Conservation (phyloP, 2,888 invertebrate genomes). For the Agonopterix alstromeriana region DNA sequence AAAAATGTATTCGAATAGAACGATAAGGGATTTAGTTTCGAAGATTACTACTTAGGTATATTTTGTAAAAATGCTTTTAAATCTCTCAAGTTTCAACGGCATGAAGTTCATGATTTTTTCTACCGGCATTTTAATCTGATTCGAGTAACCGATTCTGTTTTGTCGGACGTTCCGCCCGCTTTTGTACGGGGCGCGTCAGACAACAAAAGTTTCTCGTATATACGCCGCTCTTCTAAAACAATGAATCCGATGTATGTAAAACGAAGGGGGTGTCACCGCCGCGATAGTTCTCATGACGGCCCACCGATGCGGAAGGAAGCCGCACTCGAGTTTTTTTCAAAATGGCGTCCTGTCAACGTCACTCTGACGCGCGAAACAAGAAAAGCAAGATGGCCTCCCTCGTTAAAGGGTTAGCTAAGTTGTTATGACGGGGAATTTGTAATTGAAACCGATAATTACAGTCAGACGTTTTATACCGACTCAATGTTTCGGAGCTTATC, state of each 20-base stretch:
- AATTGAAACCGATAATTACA: slow-evolving; percentile 22
- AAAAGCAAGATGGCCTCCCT: slow-evolving; percentile 62
- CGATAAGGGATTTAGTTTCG: too few relatives aligned
- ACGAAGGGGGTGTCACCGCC: slow-evolving; percentile 66
- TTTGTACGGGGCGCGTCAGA: slow-evolving; percentile 44
- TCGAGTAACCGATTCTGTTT: background rate
- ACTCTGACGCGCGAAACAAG: slow-evolving; percentile 55
- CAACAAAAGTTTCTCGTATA: slow-evolving; percentile 65
- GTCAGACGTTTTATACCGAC: background rate
- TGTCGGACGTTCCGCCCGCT: slow-evolving; percentile 29
- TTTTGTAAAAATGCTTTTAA: too few relatives aligned
- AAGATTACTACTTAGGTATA: too few relatives aligned
- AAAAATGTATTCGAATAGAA: too few relatives aligned
- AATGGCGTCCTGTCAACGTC: slow-evolving; percentile 71
- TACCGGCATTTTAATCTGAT: too few relatives aligned
- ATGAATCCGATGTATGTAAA: slow-evolving; percentile 72
- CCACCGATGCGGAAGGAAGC: slow-evolving; percentile 72
- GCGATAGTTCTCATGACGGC: slow-evolving; percentile 69
- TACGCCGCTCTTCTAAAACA: slow-evolving; percentile 62
- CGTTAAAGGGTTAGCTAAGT: slow-evolving; percentile 41
- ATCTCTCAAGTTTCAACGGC: too few relatives aligned
- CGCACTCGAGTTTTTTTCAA: slow-evolving; percentile 70
- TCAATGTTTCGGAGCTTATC: too few relatives aligned
- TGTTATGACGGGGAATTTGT: slow-evolving; percentile 24
- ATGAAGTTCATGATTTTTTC: too few relatives aligned